Evolutionary conservation across 2,797 vertebrate species (phyloP).

Genomic region (Orientallactaga sibirica): DNA sequence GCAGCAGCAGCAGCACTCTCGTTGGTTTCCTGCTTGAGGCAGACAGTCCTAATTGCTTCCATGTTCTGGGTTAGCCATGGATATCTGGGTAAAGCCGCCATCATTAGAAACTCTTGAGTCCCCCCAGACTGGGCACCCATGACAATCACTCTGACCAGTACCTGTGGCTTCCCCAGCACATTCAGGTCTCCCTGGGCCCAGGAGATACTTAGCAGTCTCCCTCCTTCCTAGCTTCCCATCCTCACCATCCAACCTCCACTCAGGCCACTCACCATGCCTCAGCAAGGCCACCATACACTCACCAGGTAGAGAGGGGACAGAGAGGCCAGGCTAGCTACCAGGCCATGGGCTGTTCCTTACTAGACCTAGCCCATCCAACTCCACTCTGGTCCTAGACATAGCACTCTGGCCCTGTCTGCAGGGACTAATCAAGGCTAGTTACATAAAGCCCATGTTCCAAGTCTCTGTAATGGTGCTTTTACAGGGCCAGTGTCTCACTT

Average conservation of each 20-base stretch:
- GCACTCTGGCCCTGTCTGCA: constrained; percentile 81
- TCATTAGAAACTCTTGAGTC: background rate
- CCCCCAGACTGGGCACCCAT: background rate
- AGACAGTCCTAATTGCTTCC: background rate
- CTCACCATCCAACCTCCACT: background rate
- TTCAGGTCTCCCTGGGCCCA: background rate
- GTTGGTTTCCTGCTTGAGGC: background rate
- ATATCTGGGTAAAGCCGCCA: background rate
- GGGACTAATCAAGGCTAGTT: constrained; percentile 87
- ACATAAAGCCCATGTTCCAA: constrained; percentile 89
- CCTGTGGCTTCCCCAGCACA: background rate
- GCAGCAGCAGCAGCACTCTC: too few species aligned
- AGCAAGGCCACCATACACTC: background rate
- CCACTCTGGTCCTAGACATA: constrained; percentile 67
- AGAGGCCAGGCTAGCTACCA: constrained; percentile 9
- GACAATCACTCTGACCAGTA: background rate
- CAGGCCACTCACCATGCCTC: constrained; percentile 69
- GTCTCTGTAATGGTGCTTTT: constrained; percentile 87
- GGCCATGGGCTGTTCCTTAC: constrained; percentile 62
- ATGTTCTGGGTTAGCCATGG: background rate
- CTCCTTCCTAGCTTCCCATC: background rate
- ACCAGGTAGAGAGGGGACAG: constrained; percentile 42
- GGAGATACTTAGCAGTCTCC: background rate
- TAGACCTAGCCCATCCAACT: constrained; percentile 53
- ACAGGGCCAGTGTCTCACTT: constrained; percentile 88